Percentiles rank a stretch among this genome's conserved stretches.
Evolutionary conservation across 2,797 vertebrate species (phyloP).

Genomic region (Brotula barbata): DNA sequence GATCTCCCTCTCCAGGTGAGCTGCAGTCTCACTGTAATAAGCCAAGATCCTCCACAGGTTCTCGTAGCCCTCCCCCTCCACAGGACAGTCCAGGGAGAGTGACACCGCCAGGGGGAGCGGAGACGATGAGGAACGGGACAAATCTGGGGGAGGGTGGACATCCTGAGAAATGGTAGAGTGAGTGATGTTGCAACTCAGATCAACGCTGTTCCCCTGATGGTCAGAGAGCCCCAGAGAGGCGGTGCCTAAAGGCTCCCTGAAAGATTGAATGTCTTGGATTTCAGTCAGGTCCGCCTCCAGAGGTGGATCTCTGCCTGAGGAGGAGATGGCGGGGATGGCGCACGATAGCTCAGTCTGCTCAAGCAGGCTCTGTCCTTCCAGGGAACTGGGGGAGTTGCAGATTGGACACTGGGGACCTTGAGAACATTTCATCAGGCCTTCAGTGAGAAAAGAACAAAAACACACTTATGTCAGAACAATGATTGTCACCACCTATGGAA

Average conservation of each 20-base stretch:
- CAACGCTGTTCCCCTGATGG: conserved; percentile 85
- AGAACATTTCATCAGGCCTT: conserved; percentile 89
- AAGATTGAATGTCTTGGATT: conserved; percentile 61
- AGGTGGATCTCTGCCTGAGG: conserved; percentile 64
- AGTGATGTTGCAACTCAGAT: conserved; percentile 83
- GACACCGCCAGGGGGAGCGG: conserved; percentile 76
- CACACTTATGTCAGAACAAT: conserved; percentile 10
- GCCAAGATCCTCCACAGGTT: conserved; percentile 92
- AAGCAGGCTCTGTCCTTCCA: conserved; percentile 79
- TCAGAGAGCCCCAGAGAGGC: conserved; percentile 86
- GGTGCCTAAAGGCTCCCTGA: conserved; percentile 78
- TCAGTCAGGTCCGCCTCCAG: conserved; percentile 65
- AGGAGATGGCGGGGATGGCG: conserved; percentile 79
- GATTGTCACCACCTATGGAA: conserved; percentile 5
- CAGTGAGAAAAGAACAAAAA: conserved; percentile 41
- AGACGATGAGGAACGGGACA: conserved; percentile 58
- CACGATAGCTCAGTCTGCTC: conserved; percentile 79
- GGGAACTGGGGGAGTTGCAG: conserved; percentile 79
- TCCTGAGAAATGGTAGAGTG: conserved; percentile 70
- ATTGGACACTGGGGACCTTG: conserved; percentile 84
- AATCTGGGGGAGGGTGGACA: conserved; percentile 67
- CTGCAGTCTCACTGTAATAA: conserved; percentile 92
- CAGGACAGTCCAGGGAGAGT: conserved; percentile 84
- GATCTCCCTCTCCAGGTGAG: conserved; percentile 82
- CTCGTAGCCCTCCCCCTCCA: conserved; percentile 85